phyloP scores from a whole-genome alignment of 2,888 invertebrate species.

The Monopis laevigella region DNA sequence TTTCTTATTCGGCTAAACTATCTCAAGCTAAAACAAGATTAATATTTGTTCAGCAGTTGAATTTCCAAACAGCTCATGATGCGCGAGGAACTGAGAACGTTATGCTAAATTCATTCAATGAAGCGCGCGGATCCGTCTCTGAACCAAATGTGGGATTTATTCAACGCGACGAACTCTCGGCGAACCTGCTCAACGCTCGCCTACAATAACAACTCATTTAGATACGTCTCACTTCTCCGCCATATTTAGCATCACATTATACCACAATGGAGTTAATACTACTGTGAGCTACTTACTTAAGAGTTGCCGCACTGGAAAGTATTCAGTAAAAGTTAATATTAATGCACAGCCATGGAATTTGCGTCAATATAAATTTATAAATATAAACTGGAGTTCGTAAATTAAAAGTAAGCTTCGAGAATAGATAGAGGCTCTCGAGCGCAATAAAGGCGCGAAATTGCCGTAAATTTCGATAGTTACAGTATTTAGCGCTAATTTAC shows the following conservation, averaged over 20 bases:
- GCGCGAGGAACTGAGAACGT: slow-evolving; percentile 19
- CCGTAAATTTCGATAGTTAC: slow-evolving; percentile 33
- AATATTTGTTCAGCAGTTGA: neutral
- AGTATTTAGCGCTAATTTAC: slow-evolving; percentile 27
- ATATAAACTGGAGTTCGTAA: slow-evolving; percentile 34
- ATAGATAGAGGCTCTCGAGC: slow-evolving; percentile 24
- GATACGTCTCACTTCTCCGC: slow-evolving; percentile 9
- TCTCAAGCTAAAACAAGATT: no score
- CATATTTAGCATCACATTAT: slow-evolving; percentile 1
- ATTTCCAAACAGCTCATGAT: slow-evolving; percentile 27
- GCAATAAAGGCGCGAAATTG: slow-evolving; percentile 27
- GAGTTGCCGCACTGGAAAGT: neutral
- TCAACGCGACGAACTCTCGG: slow-evolving; percentile 21
- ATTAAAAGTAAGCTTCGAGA: slow-evolving; percentile 45
- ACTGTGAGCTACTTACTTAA: neutral
- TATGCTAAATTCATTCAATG: slow-evolving; percentile 33
- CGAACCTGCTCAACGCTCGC: slow-evolving; percentile 21
- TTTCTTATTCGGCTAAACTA: no score
- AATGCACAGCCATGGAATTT: slow-evolving; percentile 5
- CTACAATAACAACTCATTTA: slow-evolving; percentile 36
- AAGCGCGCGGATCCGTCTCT: slow-evolving; percentile 4
- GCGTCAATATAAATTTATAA: slow-evolving; percentile 4
- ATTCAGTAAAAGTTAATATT: neutral
- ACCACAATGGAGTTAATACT: neutral
- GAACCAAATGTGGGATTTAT: slow-evolving; percentile 30